Base-by-base conservation (phyloP, 2,113 vertebrate species). In the Meriones unguiculatus region DNA sequence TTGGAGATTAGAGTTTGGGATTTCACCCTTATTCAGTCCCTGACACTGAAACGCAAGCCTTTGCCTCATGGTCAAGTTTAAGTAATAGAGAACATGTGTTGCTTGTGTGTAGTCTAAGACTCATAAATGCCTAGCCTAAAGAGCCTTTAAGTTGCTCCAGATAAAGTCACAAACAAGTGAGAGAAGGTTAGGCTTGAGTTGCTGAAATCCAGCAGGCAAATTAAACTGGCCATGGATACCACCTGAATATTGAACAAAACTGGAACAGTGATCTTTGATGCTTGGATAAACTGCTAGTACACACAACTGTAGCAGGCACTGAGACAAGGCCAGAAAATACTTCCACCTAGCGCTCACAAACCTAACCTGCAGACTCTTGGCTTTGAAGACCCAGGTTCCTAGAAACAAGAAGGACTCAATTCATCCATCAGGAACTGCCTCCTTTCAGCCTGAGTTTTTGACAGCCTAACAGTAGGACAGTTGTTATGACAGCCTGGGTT, bases 401-500 rank as follows among this genome's bases (percentile, higher is more conserved):
- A 64, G 30, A 24, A 89, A 81, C 41, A 82, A 25, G 35, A 64
- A 30, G 65, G 69, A 82, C 50, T 80, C 3, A 24, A 59, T 24
- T 91, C 50, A 54, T 24, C 82, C 91, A 89, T 41, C 8, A 72
- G 35, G 57, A 89, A 64, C 93, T 84, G 57, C 22, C 30, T 95
- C 89, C 67, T 91, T 57, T 82, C n/a, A 72, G 35, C 52, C 81
- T 89, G 69, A 91, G 25, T 46, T 90, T 70, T 70, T 93, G 72
- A 85, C 95, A 95, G 22, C 65, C 93, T 95, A 17, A 77, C 69
- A 84, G 88, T 9, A 41, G 64, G 80, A 80, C 22, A 70, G 35
- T 65, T 92, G 95, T 57, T 90, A 77, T 59, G 30, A 62, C 64
- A 84, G 88, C 57, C 76, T 78, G 89, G 82, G 73, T 41, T 80